These are phyloP conservation scores for Dryadula phaetusa DNA, from an alignment of 2,888 invertebrate genomes.

Conservation along the genomic window DNA sequence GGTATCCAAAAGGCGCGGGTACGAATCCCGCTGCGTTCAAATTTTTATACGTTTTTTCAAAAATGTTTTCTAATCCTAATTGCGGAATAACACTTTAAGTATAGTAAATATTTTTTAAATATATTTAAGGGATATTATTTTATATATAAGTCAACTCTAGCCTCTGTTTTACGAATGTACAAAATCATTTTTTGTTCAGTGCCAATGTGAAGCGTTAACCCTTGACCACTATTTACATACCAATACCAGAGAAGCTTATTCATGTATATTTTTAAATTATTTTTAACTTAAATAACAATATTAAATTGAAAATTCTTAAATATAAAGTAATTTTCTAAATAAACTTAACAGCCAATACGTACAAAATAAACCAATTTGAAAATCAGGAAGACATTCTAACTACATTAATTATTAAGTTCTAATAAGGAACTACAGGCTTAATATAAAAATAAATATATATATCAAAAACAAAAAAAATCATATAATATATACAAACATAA, in stretches of 20 bases:
- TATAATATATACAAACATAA: constrained; percentile 16
- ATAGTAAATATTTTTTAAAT: no score
- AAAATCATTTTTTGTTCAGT: constrained; percentile 14
- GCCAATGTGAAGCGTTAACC: constrained; percentile 20
- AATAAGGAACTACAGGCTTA: constrained; percentile 20
- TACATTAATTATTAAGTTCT: background rate
- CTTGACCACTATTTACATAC: constrained; percentile 26
- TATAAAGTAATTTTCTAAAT: constrained; percentile 4
- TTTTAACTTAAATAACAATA: constrained; percentile 22
- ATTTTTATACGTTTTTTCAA: no score
- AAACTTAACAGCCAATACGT: constrained; percentile 16
- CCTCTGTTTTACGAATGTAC: constrained; percentile 29
- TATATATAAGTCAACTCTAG: no score
- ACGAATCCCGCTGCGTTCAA: no score
- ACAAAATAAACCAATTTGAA: background rate
- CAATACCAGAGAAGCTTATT: constrained; percentile 25
- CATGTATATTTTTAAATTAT: background rate
- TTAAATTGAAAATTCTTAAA: constrained; percentile 15
- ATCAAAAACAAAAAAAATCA: background rate
- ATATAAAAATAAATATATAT: constrained; percentile 20
- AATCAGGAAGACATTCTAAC: background rate
- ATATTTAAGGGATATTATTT: no score
- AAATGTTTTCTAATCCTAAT: no score
- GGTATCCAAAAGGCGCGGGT: no score
- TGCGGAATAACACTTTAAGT: no score